Evolutionary conservation across 2,113 vertebrate species (phyloP).

Genomic region (Perognathus longimembris): DNA sequence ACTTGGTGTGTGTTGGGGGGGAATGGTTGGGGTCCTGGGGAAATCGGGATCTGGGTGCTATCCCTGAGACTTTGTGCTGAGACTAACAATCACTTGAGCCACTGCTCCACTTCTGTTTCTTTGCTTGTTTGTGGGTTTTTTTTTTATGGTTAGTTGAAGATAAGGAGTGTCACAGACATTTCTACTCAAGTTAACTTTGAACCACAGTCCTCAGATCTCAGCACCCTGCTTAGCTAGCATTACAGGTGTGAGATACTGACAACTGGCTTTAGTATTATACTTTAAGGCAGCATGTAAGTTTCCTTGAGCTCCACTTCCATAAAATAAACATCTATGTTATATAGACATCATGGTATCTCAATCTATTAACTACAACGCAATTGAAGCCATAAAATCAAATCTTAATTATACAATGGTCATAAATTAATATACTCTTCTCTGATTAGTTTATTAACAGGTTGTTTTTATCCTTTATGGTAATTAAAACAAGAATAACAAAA

Average conservation of each 20-base stretch:
- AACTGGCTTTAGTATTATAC: too few species aligned
- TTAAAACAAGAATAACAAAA: conserved; percentile 20
- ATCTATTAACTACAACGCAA: background rate
- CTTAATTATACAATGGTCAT: background rate
- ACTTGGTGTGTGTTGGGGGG: background rate
- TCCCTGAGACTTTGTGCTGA: too few species aligned
- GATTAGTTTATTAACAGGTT: background rate
- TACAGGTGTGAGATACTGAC: too few species aligned
- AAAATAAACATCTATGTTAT: background rate
- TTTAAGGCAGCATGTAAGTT: background rate
- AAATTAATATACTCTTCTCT: background rate
- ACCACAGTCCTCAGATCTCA: background rate
- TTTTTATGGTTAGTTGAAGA: too few species aligned
- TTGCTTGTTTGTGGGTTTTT: too few species aligned
- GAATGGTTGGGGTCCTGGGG: too few species aligned
- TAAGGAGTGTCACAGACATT: too few species aligned
- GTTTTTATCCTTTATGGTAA: conserved; percentile 28
- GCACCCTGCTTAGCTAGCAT: too few species aligned
- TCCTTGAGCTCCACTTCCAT: background rate
- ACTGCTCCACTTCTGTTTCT: too few species aligned
- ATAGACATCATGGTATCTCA: background rate
- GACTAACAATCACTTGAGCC: too few species aligned
- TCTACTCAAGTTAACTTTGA: too few species aligned
- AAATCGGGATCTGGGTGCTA: too few species aligned
- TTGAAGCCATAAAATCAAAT: background rate